phyloP scores from a whole-genome alignment of 2,888 invertebrate species.

The Graphium colonna region DNA sequence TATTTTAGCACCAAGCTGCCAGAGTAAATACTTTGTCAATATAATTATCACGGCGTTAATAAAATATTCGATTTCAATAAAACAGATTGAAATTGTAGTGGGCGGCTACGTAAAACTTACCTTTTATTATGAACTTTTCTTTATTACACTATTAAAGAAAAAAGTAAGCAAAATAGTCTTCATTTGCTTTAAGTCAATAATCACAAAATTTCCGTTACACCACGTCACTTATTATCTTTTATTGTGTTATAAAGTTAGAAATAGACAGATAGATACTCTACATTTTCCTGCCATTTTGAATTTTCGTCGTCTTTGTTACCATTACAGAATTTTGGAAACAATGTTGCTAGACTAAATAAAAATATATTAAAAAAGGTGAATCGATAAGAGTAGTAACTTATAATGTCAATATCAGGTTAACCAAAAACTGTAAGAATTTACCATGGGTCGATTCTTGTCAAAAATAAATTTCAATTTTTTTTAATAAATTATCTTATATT shows the following conservation, averaged over 20 bases:
- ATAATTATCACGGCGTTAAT: slow-evolving; percentile 21
- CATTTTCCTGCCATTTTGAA: slow-evolving; percentile 66
- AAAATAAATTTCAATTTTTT: too few species aligned
- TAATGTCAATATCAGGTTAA: too few species aligned
- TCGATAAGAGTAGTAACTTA: too few species aligned
- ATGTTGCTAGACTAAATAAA: slow-evolving; percentile 12
- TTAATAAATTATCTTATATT: too few species aligned
- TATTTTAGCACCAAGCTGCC: slow-evolving; percentile 1
- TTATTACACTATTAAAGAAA: neutral
- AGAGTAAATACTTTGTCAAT: neutral
- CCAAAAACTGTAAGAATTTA: too few species aligned
- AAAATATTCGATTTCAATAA: slow-evolving; percentile 50
- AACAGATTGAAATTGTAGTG: slow-evolving; percentile 61
- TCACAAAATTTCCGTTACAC: slow-evolving; percentile 56
- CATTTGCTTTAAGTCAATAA: slow-evolving; percentile 33
- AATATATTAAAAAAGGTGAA: neutral
- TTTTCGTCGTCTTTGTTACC: slow-evolving; percentile 42
- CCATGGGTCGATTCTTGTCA: too few species aligned
- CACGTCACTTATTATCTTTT: slow-evolving; percentile 61
- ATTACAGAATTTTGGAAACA: slow-evolving; percentile 18
- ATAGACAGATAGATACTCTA: slow-evolving; percentile 50
- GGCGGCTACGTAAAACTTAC: slow-evolving; percentile 63
- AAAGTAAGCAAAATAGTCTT: slow-evolving; percentile 9
- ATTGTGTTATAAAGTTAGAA: slow-evolving; percentile 49
- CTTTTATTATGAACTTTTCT: slow-evolving; percentile 35